Base-by-base conservation (phyloP, 1,140 invertebrate genomes). In the Sipha flava region DNA sequence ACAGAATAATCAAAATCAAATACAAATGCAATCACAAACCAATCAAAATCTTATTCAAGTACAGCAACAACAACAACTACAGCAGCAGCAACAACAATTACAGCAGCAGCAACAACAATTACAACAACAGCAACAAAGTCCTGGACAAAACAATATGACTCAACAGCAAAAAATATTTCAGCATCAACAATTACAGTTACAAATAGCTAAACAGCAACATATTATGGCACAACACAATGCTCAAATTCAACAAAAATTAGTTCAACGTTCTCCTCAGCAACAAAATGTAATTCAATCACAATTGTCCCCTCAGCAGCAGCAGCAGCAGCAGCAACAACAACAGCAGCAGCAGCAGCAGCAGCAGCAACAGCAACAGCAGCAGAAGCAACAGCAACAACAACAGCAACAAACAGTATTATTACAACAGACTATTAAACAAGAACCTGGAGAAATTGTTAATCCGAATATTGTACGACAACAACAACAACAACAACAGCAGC, bases 1-100 rank as follows among this genome's bases (percentile, higher is more conserved):
- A 9, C 82, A 80, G 43, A 79, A 81, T 29, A 73, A 83, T 43
- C 72, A 72, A 54, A 82, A 82, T 34, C 80, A 81, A 57, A 21
- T 64, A 37, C 82, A 73, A 77, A 59, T 75, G 52, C 81, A 81
- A 80, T 45, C 81, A n/a, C 80, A 81, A 68, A 43, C 47, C 10
- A 62, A 43, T 43, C 66, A 64, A 47, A 73, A 64, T 37, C 14
- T 45, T 12, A 26, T 62, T 7, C 79, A 73, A 62, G 66, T 77
- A 45, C 79, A 80, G 21, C 83, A 85, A 80, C 83, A 84, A 4
- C 84, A 86, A 70, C 85, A 86, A 31, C 83, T 84, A 18, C 84
- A 86, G 18, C 75, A 72, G 1, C 45, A 45, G 23, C 80, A 81
- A n/a, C 83, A 81, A 37, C 83, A 83, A 45, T 77, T 81, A 52